Percentiles rank a stretch among this genome's conserved stretches.
These are phyloP conservation scores for Drosophila basisetae DNA, from an alignment of 2,888 invertebrate species.

Conservation along the genomic window DNA sequence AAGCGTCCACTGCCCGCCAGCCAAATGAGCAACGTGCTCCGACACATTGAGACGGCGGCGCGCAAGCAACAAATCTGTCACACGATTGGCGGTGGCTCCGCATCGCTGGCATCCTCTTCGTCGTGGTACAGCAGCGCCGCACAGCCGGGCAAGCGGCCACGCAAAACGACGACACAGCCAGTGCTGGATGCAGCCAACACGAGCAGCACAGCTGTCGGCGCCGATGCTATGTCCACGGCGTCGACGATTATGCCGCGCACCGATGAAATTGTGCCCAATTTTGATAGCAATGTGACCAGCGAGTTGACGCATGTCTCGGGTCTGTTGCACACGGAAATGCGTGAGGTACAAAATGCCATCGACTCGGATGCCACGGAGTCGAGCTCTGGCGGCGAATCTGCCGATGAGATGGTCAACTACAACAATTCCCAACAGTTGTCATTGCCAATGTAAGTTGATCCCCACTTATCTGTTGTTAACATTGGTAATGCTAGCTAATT, in stretches of 20 bases:
- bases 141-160: constrained; percentile 57
- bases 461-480: background rate
- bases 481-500: background rate
- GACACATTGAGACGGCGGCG: constrained; percentile 81
- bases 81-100: constrained; percentile 64
- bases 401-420: constrained; percentile 93
- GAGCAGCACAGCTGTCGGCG: constrained; percentile 8
- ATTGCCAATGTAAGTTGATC: constrained; percentile 90
- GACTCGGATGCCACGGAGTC: constrained; percentile 98
- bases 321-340: constrained; percentile 90
- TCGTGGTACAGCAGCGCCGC: constrained; percentile 63
- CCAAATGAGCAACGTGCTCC: constrained; percentile 87
- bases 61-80: constrained; percentile 81
- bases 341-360: constrained; percentile 90
- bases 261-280: constrained; percentile 84
- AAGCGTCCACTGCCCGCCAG: constrained; percentile 86
- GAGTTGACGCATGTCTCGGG: constrained; percentile 91
- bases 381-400: constrained; percentile 97
- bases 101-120: constrained; percentile 66
- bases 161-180: constrained; percentile 44
- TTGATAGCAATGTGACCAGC: constrained; percentile 85
- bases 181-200: background rate
- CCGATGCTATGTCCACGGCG: constrained; percentile 18
- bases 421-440: constrained; percentile 91
- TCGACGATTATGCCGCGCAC: constrained; percentile 52